A percentile compares a stretch with the other conserved stretches of the same genome.
Conservation (phyloP, 2,888 invertebrate genomes). For the Gasteruption jaculator region DNA sequence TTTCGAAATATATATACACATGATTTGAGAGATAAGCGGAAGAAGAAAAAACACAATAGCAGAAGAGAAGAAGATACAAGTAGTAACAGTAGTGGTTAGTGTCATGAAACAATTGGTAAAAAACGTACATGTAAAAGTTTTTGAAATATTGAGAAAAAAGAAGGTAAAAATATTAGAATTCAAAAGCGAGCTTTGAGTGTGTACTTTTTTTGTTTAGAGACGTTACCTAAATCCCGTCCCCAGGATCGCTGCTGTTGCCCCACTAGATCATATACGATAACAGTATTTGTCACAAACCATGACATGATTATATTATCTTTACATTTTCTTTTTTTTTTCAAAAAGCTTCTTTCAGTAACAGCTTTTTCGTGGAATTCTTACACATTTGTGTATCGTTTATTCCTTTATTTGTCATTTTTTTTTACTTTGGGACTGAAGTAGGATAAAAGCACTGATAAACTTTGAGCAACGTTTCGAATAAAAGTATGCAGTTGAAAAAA, state of each 20-base stretch:
- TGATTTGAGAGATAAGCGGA: constrained; percentile 6
- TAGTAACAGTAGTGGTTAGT: constrained; percentile 3
- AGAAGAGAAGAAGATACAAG: constrained; percentile 17
- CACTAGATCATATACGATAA: constrained; percentile 56
- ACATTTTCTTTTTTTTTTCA: constrained; percentile 25
- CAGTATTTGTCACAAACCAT: constrained; percentile 49
- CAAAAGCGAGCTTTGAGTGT: constrained; percentile 46
- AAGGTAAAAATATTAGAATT: constrained; percentile 5
- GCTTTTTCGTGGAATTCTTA: too few species aligned
- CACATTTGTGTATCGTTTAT: constrained; percentile 12
- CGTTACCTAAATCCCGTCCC: constrained; percentile 61
- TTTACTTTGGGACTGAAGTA: constrained; percentile 10
- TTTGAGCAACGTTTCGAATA: too few species aligned
- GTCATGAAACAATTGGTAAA: constrained; percentile 19
- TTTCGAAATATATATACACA: constrained; percentile 13
- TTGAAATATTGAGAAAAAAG: constrained; percentile 20
- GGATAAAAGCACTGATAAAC: too few species aligned
- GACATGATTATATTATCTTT: constrained; percentile 35
- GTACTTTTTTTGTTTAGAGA: too few species aligned
- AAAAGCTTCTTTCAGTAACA: too few species aligned
- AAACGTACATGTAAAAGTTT: too few species aligned
- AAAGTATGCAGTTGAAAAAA: too few species aligned
- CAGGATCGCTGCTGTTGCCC: constrained; percentile 61
- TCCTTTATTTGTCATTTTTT: constrained; percentile 8
- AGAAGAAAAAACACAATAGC: too few species aligned